A percentile compares a stretch with the other conserved stretches of the same genome.
These are phyloP conservation scores for Amphiprion percula DNA, from an alignment of 2,113 vertebrate species.

Conservation along the genomic window DNA sequence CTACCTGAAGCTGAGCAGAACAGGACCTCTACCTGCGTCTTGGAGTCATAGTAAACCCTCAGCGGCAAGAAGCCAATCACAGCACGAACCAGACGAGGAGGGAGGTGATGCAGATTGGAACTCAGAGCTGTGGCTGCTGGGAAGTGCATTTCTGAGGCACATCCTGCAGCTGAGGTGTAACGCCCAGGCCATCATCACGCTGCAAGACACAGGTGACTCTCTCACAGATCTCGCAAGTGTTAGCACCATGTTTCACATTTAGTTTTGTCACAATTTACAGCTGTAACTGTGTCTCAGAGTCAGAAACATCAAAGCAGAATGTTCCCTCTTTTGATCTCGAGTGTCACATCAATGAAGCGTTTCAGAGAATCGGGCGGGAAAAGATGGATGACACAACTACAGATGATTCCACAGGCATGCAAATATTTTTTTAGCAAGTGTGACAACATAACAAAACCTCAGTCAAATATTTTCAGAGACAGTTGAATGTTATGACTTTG, in stretches of 20 bases:
- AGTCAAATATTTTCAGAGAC: no score
- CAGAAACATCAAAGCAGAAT: no score
- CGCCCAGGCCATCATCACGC: constrained; percentile 88
- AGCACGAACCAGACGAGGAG: neutral
- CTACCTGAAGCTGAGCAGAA: constrained; percentile 80
- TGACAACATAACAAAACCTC: no score
- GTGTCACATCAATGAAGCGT: no score
- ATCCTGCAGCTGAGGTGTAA: constrained; percentile 94
- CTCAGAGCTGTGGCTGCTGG: constrained; percentile 81
- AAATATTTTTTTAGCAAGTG: no score
- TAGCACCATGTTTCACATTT: neutral
- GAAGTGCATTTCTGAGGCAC: constrained; percentile 90
- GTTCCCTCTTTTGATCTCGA: neutral
- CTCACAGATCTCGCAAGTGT: no score
- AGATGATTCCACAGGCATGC: no score
- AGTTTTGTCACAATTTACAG: neutral
- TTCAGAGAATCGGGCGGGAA: no score
- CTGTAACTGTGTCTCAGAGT: no score
- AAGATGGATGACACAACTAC: no score
- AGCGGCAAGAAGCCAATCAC: constrained; percentile 16
- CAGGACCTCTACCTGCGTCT: constrained; percentile 54
- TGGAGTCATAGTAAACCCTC: constrained; percentile 29
- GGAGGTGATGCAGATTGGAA: constrained; percentile 20
- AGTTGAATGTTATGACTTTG: no score
- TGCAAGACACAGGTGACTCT: constrained; percentile 80